A percentile compares a stretch with the other conserved stretches of the same genome.
phyloP scores from a whole-genome alignment of 2,797 vertebrate genomes.

The Astyanax mexicanus region DNA sequence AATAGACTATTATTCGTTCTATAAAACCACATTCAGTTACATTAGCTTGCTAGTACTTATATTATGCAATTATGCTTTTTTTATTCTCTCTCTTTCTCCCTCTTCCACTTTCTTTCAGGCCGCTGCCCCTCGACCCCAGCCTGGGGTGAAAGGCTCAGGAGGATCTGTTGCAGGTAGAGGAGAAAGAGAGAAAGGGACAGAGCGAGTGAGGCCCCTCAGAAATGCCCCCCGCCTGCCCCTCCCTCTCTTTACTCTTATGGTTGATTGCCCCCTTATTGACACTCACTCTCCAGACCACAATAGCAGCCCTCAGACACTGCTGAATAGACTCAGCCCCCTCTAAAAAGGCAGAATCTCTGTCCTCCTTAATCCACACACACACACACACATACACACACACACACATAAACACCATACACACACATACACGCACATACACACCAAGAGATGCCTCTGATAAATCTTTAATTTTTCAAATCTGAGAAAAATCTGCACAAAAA shows the following conservation, averaged over 20 bases:
- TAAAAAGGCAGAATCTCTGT: conserved; percentile 72
- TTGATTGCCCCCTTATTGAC: conserved; percentile 97
- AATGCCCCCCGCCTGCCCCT: conserved; percentile 89
- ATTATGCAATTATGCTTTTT: no score
- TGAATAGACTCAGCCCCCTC: conserved; percentile 94
- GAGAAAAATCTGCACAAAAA: no score
- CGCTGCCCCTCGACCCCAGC: conserved; percentile 81
- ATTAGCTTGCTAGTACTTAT: no score
- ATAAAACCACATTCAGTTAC: no score
- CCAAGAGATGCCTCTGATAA: no score
- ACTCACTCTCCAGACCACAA: conserved; percentile 92
- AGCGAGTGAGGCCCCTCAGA: conserved; percentile 80
- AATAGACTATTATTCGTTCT: no score
- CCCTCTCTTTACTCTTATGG: conserved; percentile 82
- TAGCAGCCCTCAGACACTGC: conserved; percentile 89
- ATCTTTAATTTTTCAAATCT: no score
- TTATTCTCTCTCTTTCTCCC: conserved; percentile 48
- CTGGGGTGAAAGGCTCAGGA: conserved; percentile 91
- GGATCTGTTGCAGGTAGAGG: conserved; percentile 94
- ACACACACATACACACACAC: background rate
- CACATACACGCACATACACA: background rate
- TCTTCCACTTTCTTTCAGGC: conserved; percentile 86
- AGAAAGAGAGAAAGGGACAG: conserved; percentile 39
- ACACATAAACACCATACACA: background rate
- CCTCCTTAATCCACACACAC: conserved; percentile 71